Evolutionary conservation across 1,140 invertebrate species (phyloP), one percentile per base, ranked within the genome.

Genomic region (Artemia franciscana): DNA sequence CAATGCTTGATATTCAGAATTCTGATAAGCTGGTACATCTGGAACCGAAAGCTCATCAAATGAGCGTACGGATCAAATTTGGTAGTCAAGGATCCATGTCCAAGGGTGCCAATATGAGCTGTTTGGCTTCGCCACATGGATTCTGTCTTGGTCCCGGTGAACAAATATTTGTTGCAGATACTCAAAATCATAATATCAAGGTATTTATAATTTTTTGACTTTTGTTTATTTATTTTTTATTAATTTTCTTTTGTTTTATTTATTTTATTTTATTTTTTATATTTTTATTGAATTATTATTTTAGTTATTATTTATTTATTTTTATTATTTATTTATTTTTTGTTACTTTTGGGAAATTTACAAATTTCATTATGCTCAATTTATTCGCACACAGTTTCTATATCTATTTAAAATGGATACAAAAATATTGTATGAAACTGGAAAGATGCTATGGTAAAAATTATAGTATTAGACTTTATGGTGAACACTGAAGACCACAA

Each of bases 111-210:
- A 83, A 83, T 26, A 90, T 90, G 71, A 85, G 87, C 7, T 91
- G 95, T 73, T 94, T 97, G 67, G 94, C 91, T 74, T 94, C 91
- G 12, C 92, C 92, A 0, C 91, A 95, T 75, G 92, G 92, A 59
- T 97, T 96, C 75, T 96, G 92, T 72, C 77, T 97, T 30, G 91
- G 91, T 24, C 78, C 84, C 57, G 88, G 94, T 69, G 90, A 96
- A 75, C 91, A 94, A 69, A 90, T 92, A 67, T 88, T 95, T 68
- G 88, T 91, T 21, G 91, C 91, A 21, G 92, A 96, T 72, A 96
- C 92, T 0, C 92, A 94, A 72, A 95, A 95, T 73, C 91, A 95
- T 75, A 81, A 91, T 61, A 91, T 95, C 69, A 87, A 90, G 65
- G 62, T 66, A 65, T 63, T 5, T 57, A 64, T 59, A 0, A 5